Base-by-base conservation (phyloP, 2,113 vertebrate genomes). In the Bungarus multicinctus region DNA sequence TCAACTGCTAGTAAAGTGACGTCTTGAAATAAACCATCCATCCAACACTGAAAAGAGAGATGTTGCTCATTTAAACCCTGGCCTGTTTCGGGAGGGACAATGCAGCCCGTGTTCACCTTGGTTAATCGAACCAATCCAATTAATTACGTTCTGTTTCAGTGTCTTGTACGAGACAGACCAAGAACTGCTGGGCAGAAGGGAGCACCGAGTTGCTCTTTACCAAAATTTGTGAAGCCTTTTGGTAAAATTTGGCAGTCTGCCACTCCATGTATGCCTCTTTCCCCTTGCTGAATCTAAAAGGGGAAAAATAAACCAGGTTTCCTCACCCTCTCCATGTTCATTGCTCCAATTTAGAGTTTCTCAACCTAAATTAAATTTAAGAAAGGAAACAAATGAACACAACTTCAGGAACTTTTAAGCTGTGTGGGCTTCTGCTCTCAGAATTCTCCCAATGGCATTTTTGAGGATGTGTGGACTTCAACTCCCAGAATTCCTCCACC, bases 21-120 rank as follows among this genome's bases (percentile, higher is more conserved):
- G 74, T 90, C 39, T 23, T 2, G 57, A 90, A 94, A 92, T 92
- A 94, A 94, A 94, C 6, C 11, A 7, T 54, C 90, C 23, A 23
- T 69, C 47, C 43, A 90, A 89, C 30, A 47, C 22, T 74, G 6
- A 8, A 47, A 23, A 34, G 9, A 25, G n/a, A 25, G 5, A 18
- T 0, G 60, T 27, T 7, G 47, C 39, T 88, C 10, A 0, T 16
- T 22, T 55, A 2, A 45, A 39, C 58, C 25, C 52, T 81, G 74
- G 34, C 18, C 34, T 39, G 34, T 39, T 81, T 81, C 34, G 20
- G 69, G 34, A 39, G 34, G 74, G 0, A 81, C 74, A 22, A 22
- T 43, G 74, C 18, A 22, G 34, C 69, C 69, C 69, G 1, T 3
- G 34, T 39, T 81, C 18, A 9, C 34, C 5, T 22, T 0, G 0